Percentiles rank a stretch among this genome's conserved stretches.
Conservation (phyloP, 2,888 invertebrate species). For the Pseudolycoriella hygida region DNA sequence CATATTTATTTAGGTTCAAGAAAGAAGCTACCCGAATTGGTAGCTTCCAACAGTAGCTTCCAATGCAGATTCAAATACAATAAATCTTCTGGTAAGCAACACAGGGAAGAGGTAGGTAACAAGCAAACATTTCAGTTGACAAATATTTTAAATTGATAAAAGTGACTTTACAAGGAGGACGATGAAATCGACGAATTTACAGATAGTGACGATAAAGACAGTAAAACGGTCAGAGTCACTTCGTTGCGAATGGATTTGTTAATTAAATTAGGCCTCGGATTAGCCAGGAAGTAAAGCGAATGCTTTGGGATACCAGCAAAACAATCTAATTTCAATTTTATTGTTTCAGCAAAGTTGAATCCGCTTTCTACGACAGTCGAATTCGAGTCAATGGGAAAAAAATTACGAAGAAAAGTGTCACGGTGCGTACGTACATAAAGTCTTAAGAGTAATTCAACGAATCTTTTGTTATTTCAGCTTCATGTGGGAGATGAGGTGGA, state of each 20-base stretch:
- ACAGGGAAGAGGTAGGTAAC: too few species aligned
- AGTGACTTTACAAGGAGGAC: too few species aligned
- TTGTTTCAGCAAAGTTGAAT: constrained; percentile 55
- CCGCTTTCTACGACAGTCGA: constrained; percentile 61
- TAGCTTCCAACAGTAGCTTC: too few species aligned
- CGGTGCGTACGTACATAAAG: constrained; percentile 32
- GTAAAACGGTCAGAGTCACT: constrained; percentile 39
- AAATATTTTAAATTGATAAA: too few species aligned
- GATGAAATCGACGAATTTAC: not conserved
- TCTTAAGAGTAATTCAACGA: too few species aligned
- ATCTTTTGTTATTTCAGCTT: not conserved
- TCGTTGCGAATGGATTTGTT: constrained; percentile 54
- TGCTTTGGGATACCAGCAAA: not conserved
- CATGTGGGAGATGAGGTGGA: constrained; percentile 58
- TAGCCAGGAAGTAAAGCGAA: constrained; percentile 49
- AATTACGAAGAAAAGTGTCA: constrained; percentile 52
- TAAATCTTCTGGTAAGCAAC: too few species aligned
- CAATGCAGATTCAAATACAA: too few species aligned
- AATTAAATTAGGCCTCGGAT: constrained; percentile 46
- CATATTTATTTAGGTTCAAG: too few species aligned
- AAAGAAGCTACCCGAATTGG: too few species aligned
- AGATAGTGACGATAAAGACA: constrained; percentile 28
- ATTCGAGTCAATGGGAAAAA: constrained; percentile 64
- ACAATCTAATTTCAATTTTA: not conserved
- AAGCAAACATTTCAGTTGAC: too few species aligned